Evolutionary conservation across 2,113 vertebrate species (phyloP), one percentile per base, ranked within the genome.

Genomic region (Callaeas wilsoni): DNA sequence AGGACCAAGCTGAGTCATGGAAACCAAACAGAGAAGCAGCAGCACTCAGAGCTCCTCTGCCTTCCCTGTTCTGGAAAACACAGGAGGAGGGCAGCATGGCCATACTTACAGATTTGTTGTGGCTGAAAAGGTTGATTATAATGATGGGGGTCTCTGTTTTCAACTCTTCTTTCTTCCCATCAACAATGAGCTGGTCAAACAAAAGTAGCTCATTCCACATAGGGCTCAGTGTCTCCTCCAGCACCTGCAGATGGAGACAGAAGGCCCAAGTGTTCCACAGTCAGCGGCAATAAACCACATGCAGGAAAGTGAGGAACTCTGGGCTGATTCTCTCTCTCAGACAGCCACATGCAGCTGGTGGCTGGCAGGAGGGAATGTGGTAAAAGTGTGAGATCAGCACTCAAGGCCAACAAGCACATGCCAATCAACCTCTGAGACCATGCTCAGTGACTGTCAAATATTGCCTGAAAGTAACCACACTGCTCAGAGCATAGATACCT

Each of bases 141-240:
- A 99, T 37, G 12, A 99, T 91, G 0, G 99, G 99, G 0, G 98
- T 98, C 91, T 99, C 99, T 49, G 97, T 97, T 81, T 97, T 98
- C 75, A 99, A 92, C 10, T 99, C 98, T 29, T 99, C 98, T 87
- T 97, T 98, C 33, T 97, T 98, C 62, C 99, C 99, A 39, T 99
- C 99, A 64, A 99, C 93, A 3, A 99, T 97, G 41, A 99, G 97
- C 96, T 98, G 98, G 70, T 99, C 98, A 81, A 99, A 99, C 53
- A 99, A 64, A 95, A 99, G 94, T 76, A 99, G 97, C 71, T 99
- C 98, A 23, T 98, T 98, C 99, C 99, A 99, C 96, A 99, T 98
- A 4, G 99, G 99, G 71, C 99, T 99, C 81, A 99, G 97, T 0
- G 98, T 99, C 83, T 99, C 98, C 52, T 98, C 94, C 89, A 99